A percentile compares a stretch with the other conserved stretches of the same genome.
These are phyloP conservation scores for Emydocephalus ijimae DNA, from an alignment of 2,113 vertebrate genomes.

Conservation along the genomic window DNA sequence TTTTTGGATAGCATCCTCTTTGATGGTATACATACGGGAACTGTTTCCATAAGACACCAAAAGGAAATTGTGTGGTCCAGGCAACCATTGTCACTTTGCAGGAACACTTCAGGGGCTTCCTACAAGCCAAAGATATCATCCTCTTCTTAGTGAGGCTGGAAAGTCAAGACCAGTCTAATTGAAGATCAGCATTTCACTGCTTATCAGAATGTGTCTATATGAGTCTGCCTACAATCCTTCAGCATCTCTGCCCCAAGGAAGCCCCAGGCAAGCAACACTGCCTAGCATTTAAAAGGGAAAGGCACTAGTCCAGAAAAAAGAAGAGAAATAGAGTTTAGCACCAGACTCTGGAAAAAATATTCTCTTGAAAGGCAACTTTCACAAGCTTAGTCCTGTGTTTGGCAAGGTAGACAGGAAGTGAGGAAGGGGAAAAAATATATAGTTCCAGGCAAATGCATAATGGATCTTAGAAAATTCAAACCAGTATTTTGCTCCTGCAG, in stretches of 20 bases:
- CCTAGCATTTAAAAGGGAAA: background rate
- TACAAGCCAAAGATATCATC: background rate
- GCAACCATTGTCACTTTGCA: background rate
- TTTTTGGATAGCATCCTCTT: slow-evolving; percentile 27
- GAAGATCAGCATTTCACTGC: background rate
- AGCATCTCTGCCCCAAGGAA: background rate
- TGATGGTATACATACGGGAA: background rate
- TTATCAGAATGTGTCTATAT: background rate
- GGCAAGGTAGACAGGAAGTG: background rate
- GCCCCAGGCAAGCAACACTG: background rate
- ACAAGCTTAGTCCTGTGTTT: background rate
- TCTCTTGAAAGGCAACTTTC: background rate
- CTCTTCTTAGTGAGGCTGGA: background rate
- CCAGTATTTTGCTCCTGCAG: background rate
- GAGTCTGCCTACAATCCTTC: background rate
- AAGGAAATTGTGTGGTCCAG: background rate
- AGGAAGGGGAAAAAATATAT: background rate
- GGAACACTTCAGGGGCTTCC: background rate
- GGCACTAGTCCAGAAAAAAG: background rate
- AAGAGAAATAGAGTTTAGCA: background rate
- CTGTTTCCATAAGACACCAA: background rate
- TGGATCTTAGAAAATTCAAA: background rate
- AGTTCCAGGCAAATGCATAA: background rate
- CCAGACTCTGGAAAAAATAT: background rate
- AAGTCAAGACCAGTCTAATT: background rate